Evolutionary conservation across 2,797 vertebrate species (phyloP), one percentile per base, ranked within the genome.

Genomic region (Muscicapa striata): DNA sequence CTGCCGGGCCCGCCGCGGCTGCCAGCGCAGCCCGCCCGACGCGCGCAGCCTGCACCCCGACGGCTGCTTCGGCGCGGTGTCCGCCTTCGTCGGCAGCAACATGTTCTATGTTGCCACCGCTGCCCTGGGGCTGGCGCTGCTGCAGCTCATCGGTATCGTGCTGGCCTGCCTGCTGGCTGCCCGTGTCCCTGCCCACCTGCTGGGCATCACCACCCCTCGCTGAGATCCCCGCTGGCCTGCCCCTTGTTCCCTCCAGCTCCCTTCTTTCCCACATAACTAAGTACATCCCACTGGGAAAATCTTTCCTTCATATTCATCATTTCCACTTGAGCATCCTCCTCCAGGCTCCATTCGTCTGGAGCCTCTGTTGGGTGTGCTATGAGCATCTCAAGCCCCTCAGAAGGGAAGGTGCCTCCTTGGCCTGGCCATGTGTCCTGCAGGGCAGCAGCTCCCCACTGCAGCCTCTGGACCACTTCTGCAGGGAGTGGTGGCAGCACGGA

Each of bases 31-130:
- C 24, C 98, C 97, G 1, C 96, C 96, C 7, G 95, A 94, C 4
- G 72, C 88, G 0, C 96, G 69, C 2, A 96, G 98, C 22, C 98
- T 99, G 95, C 98, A 98, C 70, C 95, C 61, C 2, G 97, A 98
- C 0, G 99, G 99, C 18, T 99, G 99, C 97, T 99, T 99, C 95
- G 94, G 95, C 89, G 98, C 98, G 91, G 98, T 99, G 83, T 98
- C 98, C 55, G 98, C 98, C 93, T 98, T 99, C 6, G n/a, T 97
- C 78, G 90, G 89, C 74, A 52, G 58, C 93, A 97, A 95, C 75
- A 97, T 99, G 95, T 98, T 98, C 63, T 98, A 98, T 52, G 97
- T 99, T 7, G 98, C 98, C 20, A 98, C 98, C 20, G 97, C 98
- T 10, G 98, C 99, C 45, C 94, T 99, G 76, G 98, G 98, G 19